Percentiles rank a stretch among this genome's conserved stretches.
Conservation (phyloP, 2,797 vertebrate species). For the Etheostoma perlongum region DNA sequence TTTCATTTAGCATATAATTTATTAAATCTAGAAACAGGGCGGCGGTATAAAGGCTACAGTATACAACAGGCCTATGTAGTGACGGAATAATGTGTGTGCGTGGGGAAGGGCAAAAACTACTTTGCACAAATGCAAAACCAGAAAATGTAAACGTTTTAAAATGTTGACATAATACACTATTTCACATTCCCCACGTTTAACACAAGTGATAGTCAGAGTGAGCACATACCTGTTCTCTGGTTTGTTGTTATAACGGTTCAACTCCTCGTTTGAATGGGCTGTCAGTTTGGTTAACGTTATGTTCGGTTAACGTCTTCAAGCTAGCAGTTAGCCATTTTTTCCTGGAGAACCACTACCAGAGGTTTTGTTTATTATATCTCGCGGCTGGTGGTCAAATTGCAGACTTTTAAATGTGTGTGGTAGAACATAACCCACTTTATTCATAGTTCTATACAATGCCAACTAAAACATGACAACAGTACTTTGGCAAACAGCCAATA, state of each 20-base stretch:
- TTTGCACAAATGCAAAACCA: not conserved
- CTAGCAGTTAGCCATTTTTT: not conserved
- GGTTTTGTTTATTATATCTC: not conserved
- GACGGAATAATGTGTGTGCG: not conserved
- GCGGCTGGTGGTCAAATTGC: not conserved
- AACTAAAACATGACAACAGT: no score
- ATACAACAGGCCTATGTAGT: not conserved
- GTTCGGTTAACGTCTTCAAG: not conserved
- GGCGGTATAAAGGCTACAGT: not conserved
- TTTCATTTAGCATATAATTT: not conserved
- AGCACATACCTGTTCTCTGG: not conserved
- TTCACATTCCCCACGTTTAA: not conserved
- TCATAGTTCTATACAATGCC: not conserved
- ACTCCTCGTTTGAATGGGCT: no score
- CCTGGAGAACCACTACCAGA: not conserved
- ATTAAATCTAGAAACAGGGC: not conserved
- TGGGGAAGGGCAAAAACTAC: not conserved
- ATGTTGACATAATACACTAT: not conserved
- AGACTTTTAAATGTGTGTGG: not conserved
- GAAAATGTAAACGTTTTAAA: not conserved
- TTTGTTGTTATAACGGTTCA: not conserved
- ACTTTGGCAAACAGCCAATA: not conserved
- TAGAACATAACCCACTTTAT: not conserved
- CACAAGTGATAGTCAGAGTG: not conserved
- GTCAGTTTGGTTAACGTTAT: not conserved